Percentiles rank a stretch among this genome's conserved stretches.
Conservation (phyloP, 2,113 vertebrate genomes). For the Psammodynastes pulverulentus region DNA sequence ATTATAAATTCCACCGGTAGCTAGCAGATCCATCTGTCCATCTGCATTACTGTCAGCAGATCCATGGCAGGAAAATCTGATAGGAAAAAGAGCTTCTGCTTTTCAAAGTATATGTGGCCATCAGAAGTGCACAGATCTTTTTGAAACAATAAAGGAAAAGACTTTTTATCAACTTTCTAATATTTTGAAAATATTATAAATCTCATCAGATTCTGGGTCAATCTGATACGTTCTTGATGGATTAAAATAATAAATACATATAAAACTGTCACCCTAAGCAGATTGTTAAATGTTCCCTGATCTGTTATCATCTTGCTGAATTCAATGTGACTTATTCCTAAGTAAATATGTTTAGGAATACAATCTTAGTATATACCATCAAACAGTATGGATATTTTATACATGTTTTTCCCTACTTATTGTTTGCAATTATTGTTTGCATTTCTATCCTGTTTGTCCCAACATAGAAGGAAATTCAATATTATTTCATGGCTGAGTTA, state of each 20-base stretch:
- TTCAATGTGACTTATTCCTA: not conserved
- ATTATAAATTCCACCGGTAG: not conserved
- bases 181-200: not conserved
- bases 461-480: not conserved
- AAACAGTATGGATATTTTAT: not conserved
- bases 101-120: not conserved
- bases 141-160: not conserved
- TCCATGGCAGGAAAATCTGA: not conserved
- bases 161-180: not conserved
- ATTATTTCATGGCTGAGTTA: not conserved
- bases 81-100: not conserved
- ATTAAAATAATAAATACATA: not conserved
- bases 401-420: not conserved
- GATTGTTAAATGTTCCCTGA: not conserved
- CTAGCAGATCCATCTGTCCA: not conserved
- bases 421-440: not conserved
- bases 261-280: not conserved
- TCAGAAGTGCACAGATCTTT: not conserved
- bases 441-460: not conserved
- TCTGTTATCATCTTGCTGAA: not conserved
- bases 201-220: not conserved
- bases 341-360: not conserved
- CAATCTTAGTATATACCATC: not conserved
- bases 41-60: not conserved
- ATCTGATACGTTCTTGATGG: not conserved